Percentiles rank a stretch among this genome's conserved stretches.
These are phyloP conservation scores for Chrysochloris asiatica DNA, from an alignment of 2,113 vertebrate genomes.

Conservation along the genomic window DNA sequence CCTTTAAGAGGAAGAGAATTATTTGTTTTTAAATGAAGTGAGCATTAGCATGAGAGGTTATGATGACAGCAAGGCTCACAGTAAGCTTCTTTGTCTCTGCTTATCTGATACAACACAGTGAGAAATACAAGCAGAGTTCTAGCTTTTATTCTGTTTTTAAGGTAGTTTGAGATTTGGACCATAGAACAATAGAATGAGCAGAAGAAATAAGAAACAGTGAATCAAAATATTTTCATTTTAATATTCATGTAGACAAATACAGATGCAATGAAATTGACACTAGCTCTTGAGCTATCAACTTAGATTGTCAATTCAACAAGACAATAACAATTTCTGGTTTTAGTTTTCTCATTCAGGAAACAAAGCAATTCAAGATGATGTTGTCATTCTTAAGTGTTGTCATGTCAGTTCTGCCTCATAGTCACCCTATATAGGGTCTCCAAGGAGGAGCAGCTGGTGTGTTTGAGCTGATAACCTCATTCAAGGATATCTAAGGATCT, in stretches of 20 bases:
- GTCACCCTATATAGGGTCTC: too few relatives aligned
- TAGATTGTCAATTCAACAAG: neutral
- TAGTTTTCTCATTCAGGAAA: neutral
- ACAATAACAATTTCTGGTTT: neutral
- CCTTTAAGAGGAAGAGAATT: constrained; percentile 55
- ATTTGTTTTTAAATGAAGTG: constrained; percentile 66
- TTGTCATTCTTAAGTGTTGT: too few relatives aligned
- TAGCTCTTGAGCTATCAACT: neutral
- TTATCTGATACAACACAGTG: neutral
- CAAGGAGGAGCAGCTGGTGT: too few relatives aligned
- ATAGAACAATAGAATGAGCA: neutral
- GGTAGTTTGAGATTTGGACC: neutral
- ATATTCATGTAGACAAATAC: neutral
- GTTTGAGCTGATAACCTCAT: too few relatives aligned
- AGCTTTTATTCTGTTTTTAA: neutral
- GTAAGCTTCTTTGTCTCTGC: neutral
- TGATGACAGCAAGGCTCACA: neutral
- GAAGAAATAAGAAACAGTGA: neutral
- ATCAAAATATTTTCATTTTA: neutral
- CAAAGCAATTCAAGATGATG: neutral
- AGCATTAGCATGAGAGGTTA: constrained; percentile 36
- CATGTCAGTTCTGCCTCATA: too few relatives aligned
- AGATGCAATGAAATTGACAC: neutral
- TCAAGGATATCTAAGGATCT: neutral
- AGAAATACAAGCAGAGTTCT: neutral